Evolutionary conservation across 2,797 vertebrate genomes (phyloP).

Genomic region (Hydrophis major): DNA sequence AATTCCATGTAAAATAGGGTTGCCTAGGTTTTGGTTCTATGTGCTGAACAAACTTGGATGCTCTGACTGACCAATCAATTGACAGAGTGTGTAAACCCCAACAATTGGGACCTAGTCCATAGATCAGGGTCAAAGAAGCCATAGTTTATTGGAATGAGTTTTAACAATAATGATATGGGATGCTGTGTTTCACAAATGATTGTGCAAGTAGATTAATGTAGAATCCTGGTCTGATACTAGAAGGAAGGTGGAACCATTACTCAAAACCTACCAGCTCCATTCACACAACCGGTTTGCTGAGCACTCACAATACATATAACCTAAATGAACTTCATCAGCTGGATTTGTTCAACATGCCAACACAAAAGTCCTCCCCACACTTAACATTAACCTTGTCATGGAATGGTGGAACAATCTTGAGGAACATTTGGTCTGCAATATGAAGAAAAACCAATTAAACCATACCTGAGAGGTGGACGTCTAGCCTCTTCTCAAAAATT

Average conservation of each 20-base stretch:
- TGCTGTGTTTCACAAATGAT: background rate
- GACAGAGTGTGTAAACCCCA: background rate
- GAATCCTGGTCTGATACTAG: background rate
- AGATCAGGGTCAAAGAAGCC: background rate
- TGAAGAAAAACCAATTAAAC: background rate
- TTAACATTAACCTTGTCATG: background rate
- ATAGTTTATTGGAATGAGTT: background rate
- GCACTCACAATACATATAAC: background rate
- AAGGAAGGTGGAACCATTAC: background rate
- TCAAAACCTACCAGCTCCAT: background rate
- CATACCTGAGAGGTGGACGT: background rate
- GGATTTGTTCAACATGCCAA: background rate
- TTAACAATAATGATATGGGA: background rate
- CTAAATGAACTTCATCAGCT: background rate
- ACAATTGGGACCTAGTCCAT: background rate
- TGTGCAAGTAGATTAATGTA: background rate
- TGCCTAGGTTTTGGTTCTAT: background rate
- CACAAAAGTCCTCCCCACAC: background rate
- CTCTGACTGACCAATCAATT: background rate
- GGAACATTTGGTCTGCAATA: background rate
- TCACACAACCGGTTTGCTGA: background rate
- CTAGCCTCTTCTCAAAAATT: background rate
- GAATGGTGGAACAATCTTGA: background rate
- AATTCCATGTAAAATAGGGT: background rate
- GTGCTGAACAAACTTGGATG: background rate